Conservation (phyloP, 2,888 invertebrate species). For the Podotricha telesiphe region DNA sequence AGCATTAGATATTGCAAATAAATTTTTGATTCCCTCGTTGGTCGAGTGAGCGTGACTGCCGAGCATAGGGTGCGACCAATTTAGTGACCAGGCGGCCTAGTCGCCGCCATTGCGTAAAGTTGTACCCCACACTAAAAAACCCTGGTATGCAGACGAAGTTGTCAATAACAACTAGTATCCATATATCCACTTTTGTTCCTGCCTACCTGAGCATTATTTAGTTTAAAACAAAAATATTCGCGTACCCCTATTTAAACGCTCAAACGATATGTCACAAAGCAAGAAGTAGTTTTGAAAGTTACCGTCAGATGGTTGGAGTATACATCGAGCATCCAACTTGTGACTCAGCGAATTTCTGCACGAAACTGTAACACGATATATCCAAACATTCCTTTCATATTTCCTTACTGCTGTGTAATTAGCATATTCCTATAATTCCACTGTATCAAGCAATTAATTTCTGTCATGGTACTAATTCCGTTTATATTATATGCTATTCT, state of each 20-base stretch:
- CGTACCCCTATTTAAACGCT: conserved; percentile 30
- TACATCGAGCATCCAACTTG: conserved; percentile 60
- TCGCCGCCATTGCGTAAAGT: too few relatives aligned
- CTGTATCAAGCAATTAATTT: conserved; percentile 21
- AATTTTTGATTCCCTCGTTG: too few relatives aligned
- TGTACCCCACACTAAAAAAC: too few relatives aligned
- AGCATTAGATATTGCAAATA: too few relatives aligned
- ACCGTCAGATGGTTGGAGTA: conserved; percentile 62
- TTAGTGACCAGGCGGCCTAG: too few relatives aligned
- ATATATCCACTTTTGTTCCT: background rate
- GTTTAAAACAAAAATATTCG: conserved; percentile 20
- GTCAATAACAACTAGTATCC: background rate
- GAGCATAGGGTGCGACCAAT: too few relatives aligned
- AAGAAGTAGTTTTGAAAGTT: conserved; percentile 62
- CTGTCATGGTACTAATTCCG: conserved; percentile 2
- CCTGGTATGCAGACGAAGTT: background rate
- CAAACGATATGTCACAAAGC: conserved; percentile 38
- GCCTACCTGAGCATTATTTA: background rate
- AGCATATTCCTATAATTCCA: conserved; percentile 27
- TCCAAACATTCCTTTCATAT: conserved; percentile 53
- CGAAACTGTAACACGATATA: conserved; percentile 57
- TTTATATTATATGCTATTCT: background rate
- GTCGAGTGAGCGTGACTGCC: too few relatives aligned
- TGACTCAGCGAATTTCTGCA: conserved; percentile 62
- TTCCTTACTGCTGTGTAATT: conserved; percentile 41